phyloP scores from a whole-genome alignment of 2,888 invertebrate species.

The Dinocampus coccinellae region DNA sequence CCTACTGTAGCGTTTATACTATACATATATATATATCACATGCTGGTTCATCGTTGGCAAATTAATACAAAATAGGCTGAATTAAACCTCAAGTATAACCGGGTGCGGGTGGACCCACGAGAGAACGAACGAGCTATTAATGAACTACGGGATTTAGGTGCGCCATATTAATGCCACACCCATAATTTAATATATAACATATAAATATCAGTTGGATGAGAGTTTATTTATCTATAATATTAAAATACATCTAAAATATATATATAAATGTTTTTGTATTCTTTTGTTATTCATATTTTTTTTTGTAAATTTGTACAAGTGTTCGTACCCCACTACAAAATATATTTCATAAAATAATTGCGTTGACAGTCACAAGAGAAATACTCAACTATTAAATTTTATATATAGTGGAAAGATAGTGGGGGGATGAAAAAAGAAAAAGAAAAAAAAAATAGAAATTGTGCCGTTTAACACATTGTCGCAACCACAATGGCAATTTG shows the following conservation, averaged over 20 bases:
- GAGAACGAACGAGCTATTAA: slow-evolving; percentile 50
- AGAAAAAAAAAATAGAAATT: slow-evolving; percentile 28
- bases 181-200: slow-evolving; percentile 11
- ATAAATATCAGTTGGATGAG: background rate
- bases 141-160: slow-evolving; percentile 53
- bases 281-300: background rate
- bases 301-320: too few species aligned
- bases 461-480: slow-evolving; percentile 64
- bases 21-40: background rate
- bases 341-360: background rate
- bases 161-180: slow-evolving; percentile 35
- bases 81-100: slow-evolving; percentile 66
- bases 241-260: background rate
- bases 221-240: background rate
- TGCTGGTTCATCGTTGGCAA: slow-evolving; percentile 61
- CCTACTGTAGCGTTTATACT: slow-evolving; percentile 25
- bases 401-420: too few species aligned
- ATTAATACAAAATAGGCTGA: slow-evolving; percentile 64
- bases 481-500: slow-evolving; percentile 68
- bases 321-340: background rate
- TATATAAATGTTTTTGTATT: background rate
- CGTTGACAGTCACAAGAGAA: slow-evolving; percentile 2
- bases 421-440: too few species aligned
- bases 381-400: slow-evolving; percentile 24
- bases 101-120: slow-evolving; percentile 22